Evolutionary conservation across 2,888 invertebrate genomes (phyloP).

Genomic region (Oligia strigilis): DNA sequence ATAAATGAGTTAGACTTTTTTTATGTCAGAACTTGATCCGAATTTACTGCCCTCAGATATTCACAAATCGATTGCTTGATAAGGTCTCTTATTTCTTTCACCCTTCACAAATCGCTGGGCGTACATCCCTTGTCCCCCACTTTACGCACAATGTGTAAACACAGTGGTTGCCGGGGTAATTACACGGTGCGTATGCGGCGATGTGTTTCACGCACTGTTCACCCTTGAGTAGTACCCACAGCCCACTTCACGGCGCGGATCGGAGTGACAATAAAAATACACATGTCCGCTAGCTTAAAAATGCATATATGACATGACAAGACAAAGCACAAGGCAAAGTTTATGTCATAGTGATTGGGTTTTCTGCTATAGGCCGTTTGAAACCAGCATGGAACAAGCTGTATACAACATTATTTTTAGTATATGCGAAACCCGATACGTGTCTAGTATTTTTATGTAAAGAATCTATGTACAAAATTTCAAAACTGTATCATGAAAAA

Average conservation of each 20-base stretch:
- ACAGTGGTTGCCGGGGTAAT: constrained; percentile 59
- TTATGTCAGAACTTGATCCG: neutral
- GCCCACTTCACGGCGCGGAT: neutral
- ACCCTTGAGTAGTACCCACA: constrained; percentile 20
- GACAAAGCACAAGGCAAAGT: neutral
- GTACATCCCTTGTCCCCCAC: neutral
- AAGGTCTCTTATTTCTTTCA: no score
- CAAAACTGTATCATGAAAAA: no score
- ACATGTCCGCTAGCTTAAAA: neutral
- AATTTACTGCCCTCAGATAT: neutral
- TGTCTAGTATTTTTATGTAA: no score
- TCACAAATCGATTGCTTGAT: no score
- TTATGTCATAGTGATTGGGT: neutral
- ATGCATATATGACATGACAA: neutral
- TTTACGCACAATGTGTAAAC: constrained; percentile 58
- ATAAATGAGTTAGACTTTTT: neutral
- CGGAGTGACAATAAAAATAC: constrained; percentile 27
- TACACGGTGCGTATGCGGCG: constrained; percentile 57
- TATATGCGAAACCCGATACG: no score
- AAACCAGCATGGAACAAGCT: no score
- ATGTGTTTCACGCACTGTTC: constrained; percentile 55
- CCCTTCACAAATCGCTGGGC: neutral
- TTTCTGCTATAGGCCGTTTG: neutral
- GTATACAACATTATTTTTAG: no score
- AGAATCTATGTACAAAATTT: no score